Base-by-base conservation (phyloP, 2,888 invertebrate species). In the Aphidoletes aphidimyza region DNA sequence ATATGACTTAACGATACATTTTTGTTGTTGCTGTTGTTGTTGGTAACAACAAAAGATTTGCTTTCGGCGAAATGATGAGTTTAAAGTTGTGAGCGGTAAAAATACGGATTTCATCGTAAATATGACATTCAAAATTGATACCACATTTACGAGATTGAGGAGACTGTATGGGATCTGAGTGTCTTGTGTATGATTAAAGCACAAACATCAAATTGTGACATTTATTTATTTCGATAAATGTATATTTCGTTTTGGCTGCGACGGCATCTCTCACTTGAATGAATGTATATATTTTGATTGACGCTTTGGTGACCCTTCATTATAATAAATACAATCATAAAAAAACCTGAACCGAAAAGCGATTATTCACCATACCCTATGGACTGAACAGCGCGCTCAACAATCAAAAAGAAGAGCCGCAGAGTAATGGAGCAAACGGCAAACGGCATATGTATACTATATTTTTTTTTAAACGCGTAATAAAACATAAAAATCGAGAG, bases 181-280 rank as follows among this genome's bases (percentile, higher is more conserved):
- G 69, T 11, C 30, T 69, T 6, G 17, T 14, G 30, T 30, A 30
- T 69, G 69, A 69, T 69, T 69, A 30, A 69, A 54, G 22, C n/a
- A 54, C 47, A 47, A 47, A 54, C 26, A 69, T 69, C 69, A 69
- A 69, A 69, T 30, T 69, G 69, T 69, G 69, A 69, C 69, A 69
- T 69, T 69, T 69, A 69, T 69, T 69, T 69, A 69, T 69, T 69
- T 69, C 69, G 69, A 69, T 69, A 69, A 69, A 69, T n/a, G n/a
- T n/a, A n/a, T 69, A 69, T 69, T 69, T 69, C 69, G 6, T 42
- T 69, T 69, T 11, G 69, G 69, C 69, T 26, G 42, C 42, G 54
- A 69, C 54, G 54, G 22, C n/a, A 54, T 54, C 54, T 54, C 54
- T 47, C 47, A 14, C n/a, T 26, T 14, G 30, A 30, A 69, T 69